Evolutionary conservation across 2,113 vertebrate genomes (phyloP).

Genomic region (Rhabdornis inornatus): DNA sequence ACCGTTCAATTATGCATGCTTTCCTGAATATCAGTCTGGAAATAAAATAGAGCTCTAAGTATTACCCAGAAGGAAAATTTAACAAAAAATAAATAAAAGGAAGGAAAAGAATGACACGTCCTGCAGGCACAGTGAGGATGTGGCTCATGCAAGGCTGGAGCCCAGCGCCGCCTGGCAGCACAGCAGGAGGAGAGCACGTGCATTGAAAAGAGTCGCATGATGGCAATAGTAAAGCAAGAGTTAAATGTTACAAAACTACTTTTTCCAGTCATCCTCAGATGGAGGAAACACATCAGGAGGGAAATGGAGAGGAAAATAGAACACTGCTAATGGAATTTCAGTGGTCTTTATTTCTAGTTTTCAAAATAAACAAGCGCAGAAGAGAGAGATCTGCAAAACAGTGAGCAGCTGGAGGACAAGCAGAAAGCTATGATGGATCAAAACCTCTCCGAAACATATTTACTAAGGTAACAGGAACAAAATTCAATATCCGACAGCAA

Average conservation of each 20-base stretch:
- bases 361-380: background rate
- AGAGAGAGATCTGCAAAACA: background rate
- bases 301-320: background rate
- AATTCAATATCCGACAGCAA: background rate
- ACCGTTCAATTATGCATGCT: background rate
- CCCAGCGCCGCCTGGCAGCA: background rate
- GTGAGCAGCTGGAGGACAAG: background rate
- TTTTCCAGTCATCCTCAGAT: background rate
- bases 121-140: background rate
- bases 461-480: background rate
- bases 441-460: background rate
- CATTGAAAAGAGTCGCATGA: accelerated
- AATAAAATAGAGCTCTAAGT: background rate
- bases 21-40: background rate
- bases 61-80: background rate
- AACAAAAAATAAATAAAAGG: too few relatives aligned
- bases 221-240: background rate
- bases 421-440: background rate
- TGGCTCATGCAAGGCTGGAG: background rate
- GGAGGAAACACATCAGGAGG: background rate
- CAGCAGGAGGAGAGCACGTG: accelerated
- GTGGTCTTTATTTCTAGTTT: background rate
- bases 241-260: background rate
- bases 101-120: background rate
- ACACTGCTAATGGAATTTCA: background rate